Evolutionary conservation across 1,140 invertebrate species (phyloP), one percentile per base, ranked within the genome.

Genomic region (Drosophila ironensis): DNA sequence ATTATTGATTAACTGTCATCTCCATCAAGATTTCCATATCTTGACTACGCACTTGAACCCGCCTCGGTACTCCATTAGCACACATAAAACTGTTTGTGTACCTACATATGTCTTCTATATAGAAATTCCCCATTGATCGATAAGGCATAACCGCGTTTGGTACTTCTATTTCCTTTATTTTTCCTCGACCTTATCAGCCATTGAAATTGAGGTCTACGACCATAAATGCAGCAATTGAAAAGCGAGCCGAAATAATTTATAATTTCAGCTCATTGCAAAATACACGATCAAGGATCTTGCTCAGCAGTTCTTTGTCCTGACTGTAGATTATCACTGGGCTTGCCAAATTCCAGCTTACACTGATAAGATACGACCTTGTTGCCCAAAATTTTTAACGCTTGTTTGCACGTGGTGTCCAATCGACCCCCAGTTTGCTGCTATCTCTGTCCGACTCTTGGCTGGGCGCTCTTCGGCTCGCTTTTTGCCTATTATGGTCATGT

Each of bases 401-500:
- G 11, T 4, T 24, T 20, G 28, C 53, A 61, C 57, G 53, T 61
- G 57, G 57, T 59, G 20, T 25, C 28, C 27, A 25, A 57, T 33
- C 9, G 51, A 33, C 19, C 9, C 28, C 28, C n/a, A n/a, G 11
- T 30, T 60, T 24, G 38, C 27, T 22, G 27, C 40, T n/a, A 24
- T 45, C 17, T 17, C 51, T 45, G 3, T 54, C 25, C 9, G 20
- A 14, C 11, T 24, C 3, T 7, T 24, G 25, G 14, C 16, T 19
- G 30, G 0, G 27, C 24, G 46, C 12, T 40, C 24, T 60, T 53
- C 51, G 9, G 40, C 30, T n/a, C n/a, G 11, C 33, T 60, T 73
- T 70, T 61, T 82, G 78, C 78, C 78, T 82, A 86, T 82, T 82
- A 84, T 82, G 78, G 78, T 40, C 78, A 82, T 82, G 78, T 82